Percentiles rank a stretch among this genome's conserved stretches.
Evolutionary conservation across 2,888 invertebrate species (phyloP).

Genomic region (Anthoptus insignis): DNA sequence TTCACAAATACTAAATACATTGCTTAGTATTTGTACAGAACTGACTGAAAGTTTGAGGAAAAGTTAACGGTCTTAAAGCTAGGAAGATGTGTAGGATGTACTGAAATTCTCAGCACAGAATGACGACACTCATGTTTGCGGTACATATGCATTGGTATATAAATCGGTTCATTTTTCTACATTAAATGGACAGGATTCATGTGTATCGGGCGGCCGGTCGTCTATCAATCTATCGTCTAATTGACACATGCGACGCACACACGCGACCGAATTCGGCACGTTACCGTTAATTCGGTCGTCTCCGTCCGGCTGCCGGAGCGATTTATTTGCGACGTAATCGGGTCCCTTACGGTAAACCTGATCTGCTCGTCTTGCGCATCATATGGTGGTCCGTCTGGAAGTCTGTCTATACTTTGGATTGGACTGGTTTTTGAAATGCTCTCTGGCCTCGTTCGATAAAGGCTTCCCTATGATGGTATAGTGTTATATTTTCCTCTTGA

Average conservation of each 20-base stretch:
- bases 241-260: constrained; percentile 51
- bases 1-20: no score
- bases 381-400: constrained; percentile 7
- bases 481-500: no score
- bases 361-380: constrained; percentile 53
- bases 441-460: neutral
- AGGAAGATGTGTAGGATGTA: no score
- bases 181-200: neutral
- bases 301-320: constrained; percentile 58
- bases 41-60: no score
- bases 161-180: neutral
- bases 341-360: constrained; percentile 74
- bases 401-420: neutral
- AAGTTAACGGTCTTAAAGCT: no score
- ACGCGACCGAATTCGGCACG: constrained; percentile 70
- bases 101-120: no score
- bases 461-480: no score
- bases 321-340: constrained; percentile 81
- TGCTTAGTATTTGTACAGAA: no score
- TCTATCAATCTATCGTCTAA: constrained; percentile 52
- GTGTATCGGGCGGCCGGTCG: constrained; percentile 10
- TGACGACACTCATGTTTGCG: no score
- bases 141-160: neutral
- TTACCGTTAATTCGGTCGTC: constrained; percentile 70
- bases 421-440: neutral